Evolutionary conservation across 2,113 vertebrate species (phyloP).

Genomic region (Labeo rohita): DNA sequence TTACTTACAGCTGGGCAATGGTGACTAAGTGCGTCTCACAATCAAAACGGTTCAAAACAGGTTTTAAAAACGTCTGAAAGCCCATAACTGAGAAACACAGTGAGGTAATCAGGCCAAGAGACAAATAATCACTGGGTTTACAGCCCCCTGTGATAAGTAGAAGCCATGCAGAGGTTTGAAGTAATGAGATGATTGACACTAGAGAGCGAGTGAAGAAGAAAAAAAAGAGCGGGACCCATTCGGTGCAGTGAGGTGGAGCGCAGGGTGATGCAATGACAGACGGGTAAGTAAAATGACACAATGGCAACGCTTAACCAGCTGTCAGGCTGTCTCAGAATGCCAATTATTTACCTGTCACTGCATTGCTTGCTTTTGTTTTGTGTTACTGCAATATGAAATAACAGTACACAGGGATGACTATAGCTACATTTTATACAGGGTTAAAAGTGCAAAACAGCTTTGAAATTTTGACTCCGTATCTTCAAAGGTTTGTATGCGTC

Average conservation of each 20-base stretch:
- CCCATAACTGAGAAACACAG: constrained; percentile 7
- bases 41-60: not conserved
- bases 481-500: not conserved
- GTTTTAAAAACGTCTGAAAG: not conserved
- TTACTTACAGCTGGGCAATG: not conserved
- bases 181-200: constrained; percentile 38
- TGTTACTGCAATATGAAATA: not conserved
- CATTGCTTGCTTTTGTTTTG: constrained; percentile 5
- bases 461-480: not conserved
- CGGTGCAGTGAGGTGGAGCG: constrained; percentile 26
- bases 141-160: constrained; percentile 29
- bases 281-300: constrained; percentile 43
- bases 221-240: constrained; percentile 50
- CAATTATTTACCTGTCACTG: constrained; percentile 32
- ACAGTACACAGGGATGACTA: not conserved
- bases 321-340: constrained; percentile 57
- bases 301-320: constrained; percentile 65
- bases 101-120: constrained; percentile 14
- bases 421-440: not conserved
- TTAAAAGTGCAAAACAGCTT: not conserved
- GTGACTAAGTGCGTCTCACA: not conserved
- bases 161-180: constrained; percentile 57
- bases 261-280: constrained; percentile 29
- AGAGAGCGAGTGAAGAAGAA: constrained; percentile 51
- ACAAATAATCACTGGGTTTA: constrained; percentile 19